Evolutionary conservation across 2,113 vertebrate genomes (phyloP).

Genomic region (Festucalex cinctus): DNA sequence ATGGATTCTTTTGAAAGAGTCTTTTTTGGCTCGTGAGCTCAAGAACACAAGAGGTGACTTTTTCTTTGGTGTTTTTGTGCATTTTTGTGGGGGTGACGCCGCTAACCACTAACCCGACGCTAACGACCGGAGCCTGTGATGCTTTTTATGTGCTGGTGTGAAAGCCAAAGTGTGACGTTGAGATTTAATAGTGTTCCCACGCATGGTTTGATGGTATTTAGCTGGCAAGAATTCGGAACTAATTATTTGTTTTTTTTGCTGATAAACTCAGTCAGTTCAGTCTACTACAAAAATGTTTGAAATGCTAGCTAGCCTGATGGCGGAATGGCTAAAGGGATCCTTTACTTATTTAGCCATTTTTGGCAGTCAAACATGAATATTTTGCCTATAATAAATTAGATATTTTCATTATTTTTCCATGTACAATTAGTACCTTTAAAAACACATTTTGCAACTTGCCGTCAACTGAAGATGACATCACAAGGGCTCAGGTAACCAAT

Average conservation of each 20-base stretch:
- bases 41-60: conserved; percentile 99
- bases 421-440: no score
- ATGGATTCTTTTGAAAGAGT: conserved; percentile 80
- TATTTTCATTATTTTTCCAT: no score
- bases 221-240: conserved; percentile 18
- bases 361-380: no score
- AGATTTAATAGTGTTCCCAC: neutral
- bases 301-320: neutral
- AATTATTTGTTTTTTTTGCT: conserved; percentile 7
- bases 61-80: conserved; percentile 74
- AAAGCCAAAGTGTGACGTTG: neutral
- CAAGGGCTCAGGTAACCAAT: no score
- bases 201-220: conserved; percentile 46
- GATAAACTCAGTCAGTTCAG: neutral
- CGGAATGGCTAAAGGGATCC: no score
- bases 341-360: no score
- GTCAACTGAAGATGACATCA: no score
- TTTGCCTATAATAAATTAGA: no score
- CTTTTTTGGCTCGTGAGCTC: conserved; percentile 97
- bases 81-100: conserved; percentile 34
- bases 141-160: neutral
- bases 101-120: conserved; percentile 3
- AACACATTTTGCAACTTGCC: no score
- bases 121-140: neutral
- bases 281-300: neutral